Percentiles rank a stretch among this genome's conserved stretches.
These are phyloP conservation scores for Pelusios castaneus DNA, from an alignment of 2,113 vertebrate genomes.

Conservation along the genomic window DNA sequence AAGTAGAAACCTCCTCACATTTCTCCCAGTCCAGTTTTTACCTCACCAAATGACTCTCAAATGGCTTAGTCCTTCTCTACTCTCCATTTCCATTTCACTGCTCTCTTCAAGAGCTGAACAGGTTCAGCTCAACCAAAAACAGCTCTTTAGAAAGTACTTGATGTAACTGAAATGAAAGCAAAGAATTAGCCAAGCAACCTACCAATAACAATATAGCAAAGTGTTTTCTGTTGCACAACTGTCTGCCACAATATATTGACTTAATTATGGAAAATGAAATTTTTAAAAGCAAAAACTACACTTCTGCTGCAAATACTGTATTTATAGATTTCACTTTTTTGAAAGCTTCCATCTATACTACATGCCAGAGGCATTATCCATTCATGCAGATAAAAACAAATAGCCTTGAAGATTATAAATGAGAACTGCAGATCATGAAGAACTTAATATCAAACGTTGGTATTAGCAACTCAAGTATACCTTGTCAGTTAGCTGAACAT, in stretches of 20 bases:
- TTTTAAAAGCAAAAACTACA: background rate
- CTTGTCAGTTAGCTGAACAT: slow-evolving; percentile 41
- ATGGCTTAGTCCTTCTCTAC: slow-evolving; percentile 22
- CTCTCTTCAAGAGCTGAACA: slow-evolving; percentile 47
- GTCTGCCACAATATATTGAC: background rate
- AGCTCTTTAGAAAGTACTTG: background rate
- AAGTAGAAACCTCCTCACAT: background rate
- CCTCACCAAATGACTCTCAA: slow-evolving; percentile 13
- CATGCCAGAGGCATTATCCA: background rate
- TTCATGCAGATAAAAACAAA: background rate
- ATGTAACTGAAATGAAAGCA: slow-evolving; percentile 9
- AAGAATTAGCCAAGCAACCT: slow-evolving; percentile 19
- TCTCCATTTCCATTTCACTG: slow-evolving; percentile 41
- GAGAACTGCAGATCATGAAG: background rate
- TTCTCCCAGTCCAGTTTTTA: background rate
- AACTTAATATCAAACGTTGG: background rate
- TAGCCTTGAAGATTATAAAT: background rate
- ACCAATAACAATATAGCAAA: background rate
- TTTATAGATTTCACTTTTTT: background rate
- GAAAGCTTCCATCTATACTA: rapidly evolving
- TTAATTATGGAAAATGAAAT: background rate
- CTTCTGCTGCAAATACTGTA: background rate
- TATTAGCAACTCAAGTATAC: slow-evolving; percentile 45
- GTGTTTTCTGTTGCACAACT: background rate
- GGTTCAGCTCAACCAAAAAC: slow-evolving; percentile 46